Conservation (phyloP, 2,113 vertebrate species). For the Perccottus glenii region DNA sequence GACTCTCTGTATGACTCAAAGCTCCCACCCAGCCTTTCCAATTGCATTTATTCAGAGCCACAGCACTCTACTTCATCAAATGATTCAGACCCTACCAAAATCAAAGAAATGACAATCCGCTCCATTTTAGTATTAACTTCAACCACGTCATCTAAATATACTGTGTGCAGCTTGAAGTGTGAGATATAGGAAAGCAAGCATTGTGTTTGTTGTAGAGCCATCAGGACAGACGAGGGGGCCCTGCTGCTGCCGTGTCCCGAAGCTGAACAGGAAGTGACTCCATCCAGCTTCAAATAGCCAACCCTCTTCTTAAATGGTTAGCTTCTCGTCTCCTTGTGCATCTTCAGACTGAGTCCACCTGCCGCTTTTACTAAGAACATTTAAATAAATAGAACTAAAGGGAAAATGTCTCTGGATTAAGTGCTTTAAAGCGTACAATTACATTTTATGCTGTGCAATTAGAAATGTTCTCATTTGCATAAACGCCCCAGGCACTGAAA, state of each 20-base stretch:
- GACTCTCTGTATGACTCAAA: constrained; percentile 54
- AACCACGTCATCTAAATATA: constrained; percentile 30
- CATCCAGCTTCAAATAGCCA: constrained; percentile 58
- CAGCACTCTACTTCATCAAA: constrained; percentile 45
- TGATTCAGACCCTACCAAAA: constrained; percentile 42
- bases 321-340: constrained; percentile 39
- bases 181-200: constrained; percentile 32
- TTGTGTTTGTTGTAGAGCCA: constrained; percentile 43
- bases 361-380: constrained; percentile 22
- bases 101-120: constrained; percentile 22
- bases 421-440: constrained; percentile 19
- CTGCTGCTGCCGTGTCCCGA: constrained; percentile 30
- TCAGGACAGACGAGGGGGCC: constrained; percentile 26
- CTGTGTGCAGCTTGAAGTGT: constrained; percentile 25
- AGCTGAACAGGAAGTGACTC: constrained; percentile 64
- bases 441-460: constrained; percentile 34
- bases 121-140: constrained; percentile 43
- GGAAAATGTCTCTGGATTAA: constrained; percentile 15
- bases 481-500: constrained; percentile 17
- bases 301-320: constrained; percentile 54
- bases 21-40: constrained; percentile 48
- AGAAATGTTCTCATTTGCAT: constrained; percentile 44
- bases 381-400: constrained; percentile 19
- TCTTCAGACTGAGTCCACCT: constrained; percentile 33
- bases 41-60: constrained; percentile 48